Base-by-base conservation (phyloP, 2,113 vertebrate species). In the Danionella cerebrum region DNA sequence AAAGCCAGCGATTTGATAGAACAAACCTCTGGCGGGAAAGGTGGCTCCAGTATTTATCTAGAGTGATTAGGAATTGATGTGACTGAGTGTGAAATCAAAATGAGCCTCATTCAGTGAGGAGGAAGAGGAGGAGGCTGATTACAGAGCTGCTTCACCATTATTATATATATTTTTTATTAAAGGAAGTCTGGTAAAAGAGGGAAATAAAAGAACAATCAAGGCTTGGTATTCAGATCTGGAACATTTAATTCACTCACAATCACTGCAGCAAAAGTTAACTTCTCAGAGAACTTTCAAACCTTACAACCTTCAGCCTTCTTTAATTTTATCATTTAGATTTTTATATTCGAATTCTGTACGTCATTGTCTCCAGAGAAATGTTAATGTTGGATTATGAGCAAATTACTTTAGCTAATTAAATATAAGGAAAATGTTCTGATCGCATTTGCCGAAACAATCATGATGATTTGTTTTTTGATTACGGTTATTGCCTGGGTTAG, bases 21-120 rank as follows among this genome's bases (percentile, higher is more conserved):
- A 60, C 24, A 31, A 29, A 62, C 10, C 14, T 45, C 18, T 66
- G 8, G 13, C 11, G 22, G 27, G 59, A 47, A 47, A 18, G 22
- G 14, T 36, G 19, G 62, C 67, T 74, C 36, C 48, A 70, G 44
- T 60, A 70, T 74, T 66, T 74, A 60, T 69, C 58, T 18, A 60
- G 72, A 6, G 31, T 62, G 48, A 74, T 74, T 60, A 62, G 62
- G 33, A 60, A 74, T 54, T 74, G 62, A 74, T 70, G 62, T 38
- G 33, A 41, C 22, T 19, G 66, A 70, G 31, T 58, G 14, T 38
- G 53, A 65, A 74, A 59, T 70, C 38, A 68, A 47, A 63, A 70
- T 45, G 36, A 65, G 33, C 11, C 27, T 65, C 4, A 31, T 31
- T 45, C 12, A 51, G 8, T 25, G n/a, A 2, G 11, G 35, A 22